These are phyloP conservation scores for Epinephelus awoara DNA, from an alignment of 2,797 vertebrate species.

Conservation along the genomic window DNA sequence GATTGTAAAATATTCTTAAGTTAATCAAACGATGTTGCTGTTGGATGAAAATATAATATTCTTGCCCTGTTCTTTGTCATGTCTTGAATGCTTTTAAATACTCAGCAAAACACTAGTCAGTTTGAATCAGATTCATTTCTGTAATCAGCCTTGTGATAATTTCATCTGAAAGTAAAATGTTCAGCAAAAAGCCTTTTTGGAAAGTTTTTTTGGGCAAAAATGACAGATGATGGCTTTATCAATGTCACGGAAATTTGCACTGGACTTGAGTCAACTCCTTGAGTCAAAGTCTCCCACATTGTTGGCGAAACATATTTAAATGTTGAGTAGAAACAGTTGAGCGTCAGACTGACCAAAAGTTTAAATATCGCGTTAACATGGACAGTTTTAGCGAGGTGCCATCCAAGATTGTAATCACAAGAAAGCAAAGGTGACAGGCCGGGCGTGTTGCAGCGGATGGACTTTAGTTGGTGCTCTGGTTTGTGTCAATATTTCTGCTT, in stretches of 20 bases:
- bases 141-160: background rate
- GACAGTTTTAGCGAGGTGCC: constrained; percentile 44
- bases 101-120: background rate
- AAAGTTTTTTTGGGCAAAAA: constrained; percentile 14
- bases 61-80: background rate
- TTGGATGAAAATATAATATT: constrained; percentile 15
- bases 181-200: background rate
- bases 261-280: constrained; percentile 17
- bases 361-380: constrained; percentile 16
- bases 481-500: constrained; percentile 38
- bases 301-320: constrained; percentile 14
- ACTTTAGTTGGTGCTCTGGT: constrained; percentile 37
- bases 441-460: background rate
- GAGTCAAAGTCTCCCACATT: constrained; percentile 25
- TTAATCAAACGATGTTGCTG: constrained; percentile 15
- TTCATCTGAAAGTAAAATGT: background rate
- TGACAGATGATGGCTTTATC: constrained; percentile 16
- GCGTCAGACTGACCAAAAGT: constrained; percentile 5
- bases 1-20: background rate
- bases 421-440: constrained; percentile 44
- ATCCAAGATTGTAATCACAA: constrained; percentile 52
- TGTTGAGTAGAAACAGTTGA: constrained; percentile 19
- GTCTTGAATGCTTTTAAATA: constrained; percentile 10
- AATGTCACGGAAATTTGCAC: constrained; percentile 9
- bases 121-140: constrained; percentile 17